Evolutionary conservation across 2,113 vertebrate species (phyloP), one percentile per base, ranked within the genome.

Genomic region (Mastomys coucha): DNA sequence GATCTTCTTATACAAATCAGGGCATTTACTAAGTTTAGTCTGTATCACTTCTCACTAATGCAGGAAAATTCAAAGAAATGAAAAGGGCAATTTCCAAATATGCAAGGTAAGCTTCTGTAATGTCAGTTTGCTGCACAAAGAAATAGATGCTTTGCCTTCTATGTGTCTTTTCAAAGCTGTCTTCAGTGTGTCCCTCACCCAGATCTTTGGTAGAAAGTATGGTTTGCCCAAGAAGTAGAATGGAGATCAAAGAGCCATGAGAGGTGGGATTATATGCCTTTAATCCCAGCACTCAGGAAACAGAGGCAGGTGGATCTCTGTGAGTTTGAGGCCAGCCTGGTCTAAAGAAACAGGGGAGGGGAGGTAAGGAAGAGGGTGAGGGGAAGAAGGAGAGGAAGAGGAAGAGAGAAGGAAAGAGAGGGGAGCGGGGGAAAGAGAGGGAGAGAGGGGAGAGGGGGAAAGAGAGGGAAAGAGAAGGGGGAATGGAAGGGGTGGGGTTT

Each of bases 31-130:
- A 91, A 94, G 2, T 11, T 67, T 51, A n/a, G 49, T 82, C 93
- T 14, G 42, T 22, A 14, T 65, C 67, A 78, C 28, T 70, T 95
- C 31, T 93, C 60, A 95, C 0, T 8, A 60, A 91, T 24, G 2
- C n/a, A 70, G 20, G 63, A 88, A 82, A 84, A 85, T n/a, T 93
- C 75, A 89, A 75, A 93, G 56, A 58, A 49, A 84, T 78, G 10
- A 56, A 65, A 92, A 70, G 6, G 17, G 7, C 36, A 45, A 53
- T 94, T 82, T 95, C 49, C 16, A 75, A 96, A 88, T 82, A 39
- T 13, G 33, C 63, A 76, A 58, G 33, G 22, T 7, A 67, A 80
- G 5, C 8, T 78, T 96, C 58, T 84, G 45, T 92, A 63, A 28
- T 93, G 33, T 28, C 22, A 26, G 28, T 89, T 92, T 91, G n/a